Percentiles rank a stretch among this genome's conserved stretches.
These are phyloP conservation scores for Cladopsammia gracilis DNA, from an alignment of 64 coral and sea anemone species.

Conservation along the genomic window DNA sequence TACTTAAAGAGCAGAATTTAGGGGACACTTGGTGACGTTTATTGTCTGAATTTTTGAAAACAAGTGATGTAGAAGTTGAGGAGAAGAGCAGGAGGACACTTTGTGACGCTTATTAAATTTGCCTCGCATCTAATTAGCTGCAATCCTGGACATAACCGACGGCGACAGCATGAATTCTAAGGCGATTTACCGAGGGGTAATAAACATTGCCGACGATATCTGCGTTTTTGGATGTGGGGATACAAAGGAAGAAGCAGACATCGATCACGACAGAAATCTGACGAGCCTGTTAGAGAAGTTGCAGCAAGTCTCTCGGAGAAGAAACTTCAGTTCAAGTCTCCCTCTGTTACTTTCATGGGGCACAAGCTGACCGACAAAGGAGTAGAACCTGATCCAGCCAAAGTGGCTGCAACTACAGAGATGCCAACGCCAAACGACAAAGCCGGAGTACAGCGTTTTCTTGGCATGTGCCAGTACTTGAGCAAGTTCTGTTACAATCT, in stretches of 20 bases:
- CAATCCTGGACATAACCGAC: too few species aligned
- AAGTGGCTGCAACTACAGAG: not conserved
- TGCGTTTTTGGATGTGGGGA: not conserved
- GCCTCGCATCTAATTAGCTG: too few species aligned
- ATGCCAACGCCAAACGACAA: conserved; percentile 6
- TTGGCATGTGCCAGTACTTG: conserved; percentile 17
- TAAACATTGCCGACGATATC: conserved; percentile 19
- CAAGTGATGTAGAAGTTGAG: too few species aligned
- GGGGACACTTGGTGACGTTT: too few species aligned
- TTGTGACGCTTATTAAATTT: too few species aligned
- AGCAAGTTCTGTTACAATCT: not conserved
- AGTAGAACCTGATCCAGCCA: not conserved
- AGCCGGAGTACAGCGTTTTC: not conserved
- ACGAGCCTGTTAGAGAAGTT: not conserved
- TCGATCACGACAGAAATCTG: conserved; percentile 21
- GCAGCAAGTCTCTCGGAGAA: not conserved
- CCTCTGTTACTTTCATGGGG: conserved; percentile 39
- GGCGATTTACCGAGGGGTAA: not conserved
- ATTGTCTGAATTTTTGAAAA: too few species aligned
- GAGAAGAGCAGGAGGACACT: too few species aligned
- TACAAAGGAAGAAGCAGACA: conserved; percentile 2
- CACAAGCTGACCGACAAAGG: not conserved
- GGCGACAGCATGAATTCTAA: not conserved
- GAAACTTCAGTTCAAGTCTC: conserved; percentile 2
- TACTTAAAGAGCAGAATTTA: too few species aligned